Conservation (phyloP, 2,797 vertebrate genomes). For the Falco peregrinus region DNA sequence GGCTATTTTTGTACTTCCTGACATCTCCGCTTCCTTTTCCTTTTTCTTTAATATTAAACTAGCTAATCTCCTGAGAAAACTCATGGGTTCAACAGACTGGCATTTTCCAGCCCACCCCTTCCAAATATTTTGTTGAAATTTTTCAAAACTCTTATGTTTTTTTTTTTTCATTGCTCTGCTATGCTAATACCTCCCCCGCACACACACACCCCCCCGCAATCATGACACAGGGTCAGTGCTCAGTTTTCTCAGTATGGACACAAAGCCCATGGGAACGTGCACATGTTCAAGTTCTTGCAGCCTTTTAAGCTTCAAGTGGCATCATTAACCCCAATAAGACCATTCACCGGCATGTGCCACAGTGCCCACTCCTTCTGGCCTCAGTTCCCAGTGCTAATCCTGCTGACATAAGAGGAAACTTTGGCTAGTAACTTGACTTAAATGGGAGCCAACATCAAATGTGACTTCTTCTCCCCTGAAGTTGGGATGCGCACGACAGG, state of each 20-base stretch:
- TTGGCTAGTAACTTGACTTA: not conserved
- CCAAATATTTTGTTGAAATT: not conserved
- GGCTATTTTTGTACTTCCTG: not conserved
- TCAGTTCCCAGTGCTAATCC: not conserved
- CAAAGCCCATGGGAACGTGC: conserved; percentile 16
- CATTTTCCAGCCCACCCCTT: not conserved
- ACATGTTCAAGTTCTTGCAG: not conserved
- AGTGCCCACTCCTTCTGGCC: not conserved
- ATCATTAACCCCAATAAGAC: not conserved
- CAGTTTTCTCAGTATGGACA: not conserved
- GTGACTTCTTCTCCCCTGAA: too few species aligned
- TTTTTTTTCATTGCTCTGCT: not conserved
- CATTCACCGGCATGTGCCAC: not conserved
- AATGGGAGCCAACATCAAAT: not conserved
- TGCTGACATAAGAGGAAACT: not conserved
- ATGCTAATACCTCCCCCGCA: not conserved
- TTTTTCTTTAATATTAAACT: not conserved
- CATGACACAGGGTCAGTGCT: not conserved
- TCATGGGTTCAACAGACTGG: not conserved
- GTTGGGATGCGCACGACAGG: fast-evolving
- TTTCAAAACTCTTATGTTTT: not conserved
- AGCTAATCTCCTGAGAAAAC: not conserved
- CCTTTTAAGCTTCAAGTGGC: conserved; percentile 10
- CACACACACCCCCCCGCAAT: not conserved
- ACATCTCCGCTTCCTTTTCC: not conserved